A percentile compares a stretch with the other conserved stretches of the same genome.
These are phyloP conservation scores for Phasia obesa DNA, from an alignment of 2,888 invertebrate species.

Conservation along the genomic window DNA sequence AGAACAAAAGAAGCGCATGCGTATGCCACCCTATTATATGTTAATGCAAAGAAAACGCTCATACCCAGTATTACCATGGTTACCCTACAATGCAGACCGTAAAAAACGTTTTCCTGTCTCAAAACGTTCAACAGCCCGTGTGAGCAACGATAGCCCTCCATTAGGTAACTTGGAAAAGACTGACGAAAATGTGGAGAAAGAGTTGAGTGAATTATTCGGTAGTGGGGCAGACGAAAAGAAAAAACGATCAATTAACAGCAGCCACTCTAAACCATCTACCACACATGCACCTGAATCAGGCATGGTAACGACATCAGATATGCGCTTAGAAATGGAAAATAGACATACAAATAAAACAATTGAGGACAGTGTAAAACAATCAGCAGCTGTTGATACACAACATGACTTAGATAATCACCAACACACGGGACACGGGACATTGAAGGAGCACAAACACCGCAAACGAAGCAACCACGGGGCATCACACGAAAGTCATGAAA, in stretches of 20 bases:
- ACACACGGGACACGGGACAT: conserved; percentile 76
- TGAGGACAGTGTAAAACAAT: conserved; percentile 39
- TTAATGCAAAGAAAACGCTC: conserved; percentile 81
- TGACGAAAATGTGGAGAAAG: conserved; percentile 88
- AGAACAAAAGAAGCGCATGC: conserved; percentile 79
- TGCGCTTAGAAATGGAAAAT: conserved; percentile 75
- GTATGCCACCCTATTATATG: conserved; percentile 79
- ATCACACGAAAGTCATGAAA: conserved; percentile 74
- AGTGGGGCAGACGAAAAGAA: conserved; percentile 82
- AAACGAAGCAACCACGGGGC: conserved; percentile 73
- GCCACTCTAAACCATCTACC: conserved; percentile 62
- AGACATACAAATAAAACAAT: conserved; percentile 59
- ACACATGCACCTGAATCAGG: conserved; percentile 71
- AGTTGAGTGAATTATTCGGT: conserved; percentile 87
- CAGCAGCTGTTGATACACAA: conserved; percentile 14
- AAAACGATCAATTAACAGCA: conserved; percentile 83
- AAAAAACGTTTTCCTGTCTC: conserved; percentile 87
- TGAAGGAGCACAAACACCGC: conserved; percentile 73
- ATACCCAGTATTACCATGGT: conserved; percentile 82
- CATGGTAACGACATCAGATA: conserved; percentile 73
- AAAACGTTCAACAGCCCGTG: conserved; percentile 86
- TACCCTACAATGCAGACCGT: conserved; percentile 80
- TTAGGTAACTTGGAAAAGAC: conserved; percentile 83
- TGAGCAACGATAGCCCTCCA: conserved; percentile 76
- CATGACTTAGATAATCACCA: conserved; percentile 78